A percentile compares a stretch with the other conserved stretches of the same genome.
Evolutionary conservation across 2,113 vertebrate genomes (phyloP).

Genomic region (Toxotes jaculatrix): DNA sequence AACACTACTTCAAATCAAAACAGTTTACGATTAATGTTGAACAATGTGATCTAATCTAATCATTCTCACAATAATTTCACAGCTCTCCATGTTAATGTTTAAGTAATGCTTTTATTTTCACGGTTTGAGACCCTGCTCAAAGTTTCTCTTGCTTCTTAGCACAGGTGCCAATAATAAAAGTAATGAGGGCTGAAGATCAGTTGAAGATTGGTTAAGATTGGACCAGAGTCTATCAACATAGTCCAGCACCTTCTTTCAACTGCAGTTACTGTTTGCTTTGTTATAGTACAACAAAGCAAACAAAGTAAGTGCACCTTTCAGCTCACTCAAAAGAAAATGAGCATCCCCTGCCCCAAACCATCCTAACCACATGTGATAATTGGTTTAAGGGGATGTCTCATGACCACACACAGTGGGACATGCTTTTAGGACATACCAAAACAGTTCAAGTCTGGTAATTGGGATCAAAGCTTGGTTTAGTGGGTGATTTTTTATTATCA

Average conservation of each 20-base stretch:
- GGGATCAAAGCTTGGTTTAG: neutral
- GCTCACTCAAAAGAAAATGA: conserved; percentile 7
- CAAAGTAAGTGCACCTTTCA: neutral
- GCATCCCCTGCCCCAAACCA: neutral
- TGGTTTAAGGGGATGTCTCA: neutral
- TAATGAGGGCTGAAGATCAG: too few species aligned
- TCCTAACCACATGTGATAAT: neutral
- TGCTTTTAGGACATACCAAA: neutral
- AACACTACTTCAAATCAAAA: conserved; percentile 52
- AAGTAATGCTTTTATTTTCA: neutral
- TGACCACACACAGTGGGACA: neutral
- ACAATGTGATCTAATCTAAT: conserved; percentile 23
- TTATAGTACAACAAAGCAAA: neutral
- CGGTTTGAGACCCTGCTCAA: neutral
- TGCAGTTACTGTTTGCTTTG: neutral
- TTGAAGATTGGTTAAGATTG: neutral
- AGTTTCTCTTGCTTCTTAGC: neutral
- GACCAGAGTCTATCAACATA: neutral
- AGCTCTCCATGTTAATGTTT: conserved; percentile 3
- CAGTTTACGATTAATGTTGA: conserved; percentile 13
- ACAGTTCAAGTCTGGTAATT: neutral
- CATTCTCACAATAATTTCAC: conserved; percentile 25
- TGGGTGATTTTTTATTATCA: neutral
- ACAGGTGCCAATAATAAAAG: too few species aligned
- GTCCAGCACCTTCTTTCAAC: neutral